These are phyloP conservation scores for Lepus oiostolus DNA, from an alignment of 2,797 vertebrate genomes.

Conservation along the genomic window DNA sequence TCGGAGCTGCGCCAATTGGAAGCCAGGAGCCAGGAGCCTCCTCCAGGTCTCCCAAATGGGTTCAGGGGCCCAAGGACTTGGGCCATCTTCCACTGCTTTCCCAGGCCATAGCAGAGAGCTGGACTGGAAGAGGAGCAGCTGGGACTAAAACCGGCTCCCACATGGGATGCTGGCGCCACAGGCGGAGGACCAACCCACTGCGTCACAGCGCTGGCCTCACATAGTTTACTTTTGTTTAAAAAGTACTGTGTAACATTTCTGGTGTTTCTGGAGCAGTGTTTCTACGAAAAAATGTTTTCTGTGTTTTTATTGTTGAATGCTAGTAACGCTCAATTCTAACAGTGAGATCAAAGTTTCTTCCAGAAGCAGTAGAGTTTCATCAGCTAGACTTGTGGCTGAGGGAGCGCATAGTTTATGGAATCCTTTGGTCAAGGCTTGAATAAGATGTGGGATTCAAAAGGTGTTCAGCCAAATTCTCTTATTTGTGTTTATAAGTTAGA, in stretches of 20 bases:
- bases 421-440: neutral
- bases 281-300: neutral
- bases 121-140: too few relatives aligned
- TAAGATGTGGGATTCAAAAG: neutral
- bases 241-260: neutral
- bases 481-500: conserved; percentile 8
- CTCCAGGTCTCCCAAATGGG: too few relatives aligned
- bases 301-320: neutral
- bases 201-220: too few relatives aligned
- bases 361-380: neutral
- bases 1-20: too few relatives aligned
- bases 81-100: too few relatives aligned
- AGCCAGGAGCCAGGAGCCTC: too few relatives aligned
- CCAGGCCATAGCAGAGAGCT: too few relatives aligned
- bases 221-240: conserved; percentile 33
- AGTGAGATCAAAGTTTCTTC: neutral
- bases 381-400: neutral
- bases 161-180: too few relatives aligned
- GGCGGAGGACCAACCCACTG: too few relatives aligned
- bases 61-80: too few relatives aligned
- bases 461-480: neutral
- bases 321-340: neutral
- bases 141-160: too few relatives aligned
- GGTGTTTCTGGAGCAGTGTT: neutral
- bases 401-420: neutral